Evolutionary conservation across 2,113 vertebrate genomes (phyloP), one percentile per base, ranked within the genome.

Genomic region (Tachuris rubrigastra): DNA sequence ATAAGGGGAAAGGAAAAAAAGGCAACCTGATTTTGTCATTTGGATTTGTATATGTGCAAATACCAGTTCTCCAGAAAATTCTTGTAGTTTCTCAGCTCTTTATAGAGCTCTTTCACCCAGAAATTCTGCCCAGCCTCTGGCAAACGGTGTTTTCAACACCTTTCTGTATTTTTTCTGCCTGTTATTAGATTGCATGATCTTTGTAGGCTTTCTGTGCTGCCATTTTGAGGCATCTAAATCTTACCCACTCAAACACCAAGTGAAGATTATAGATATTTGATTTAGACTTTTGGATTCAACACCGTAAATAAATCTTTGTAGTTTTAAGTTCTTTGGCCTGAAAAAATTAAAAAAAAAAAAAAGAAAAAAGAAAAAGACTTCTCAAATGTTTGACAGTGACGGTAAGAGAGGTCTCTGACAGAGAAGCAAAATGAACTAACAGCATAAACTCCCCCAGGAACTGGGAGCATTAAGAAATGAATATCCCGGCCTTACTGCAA

Each of bases 371-470:
- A 35, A 35, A 13, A 47, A 15, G 10, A 13, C 13, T 82, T 69
- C 69, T 94, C 62, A 66, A 92, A 94, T 73, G 37, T 73, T 95
- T 95, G 92, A 88, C 73, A 76, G 85, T 93, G 90, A 67, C 79
- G 41, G 79, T 68, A 93, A 95, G 90, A 91, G 66, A 94, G 73
- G n/a, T 89, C 65, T 94, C 85, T 92, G 78, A 96, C 95, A 96
- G 93, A 96, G 93, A 96, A 97, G 79, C 46, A 97, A 97, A 97
- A 95, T 81, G 80, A 97, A 71, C 94, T 81, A 96, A 90, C 66
- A 92, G 39, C 82, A 97, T 96, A 97, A 98, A 96, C 53, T 66
- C 91, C 81, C 60, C 91, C 82, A 92, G 92, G 52, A 98, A 23
- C 46, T 31, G 27, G 31, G 46, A 95, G 22, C 60, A 71, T 42